Conservation (phyloP, 2,888 invertebrate species). For the Oscheius sp. region DNA sequence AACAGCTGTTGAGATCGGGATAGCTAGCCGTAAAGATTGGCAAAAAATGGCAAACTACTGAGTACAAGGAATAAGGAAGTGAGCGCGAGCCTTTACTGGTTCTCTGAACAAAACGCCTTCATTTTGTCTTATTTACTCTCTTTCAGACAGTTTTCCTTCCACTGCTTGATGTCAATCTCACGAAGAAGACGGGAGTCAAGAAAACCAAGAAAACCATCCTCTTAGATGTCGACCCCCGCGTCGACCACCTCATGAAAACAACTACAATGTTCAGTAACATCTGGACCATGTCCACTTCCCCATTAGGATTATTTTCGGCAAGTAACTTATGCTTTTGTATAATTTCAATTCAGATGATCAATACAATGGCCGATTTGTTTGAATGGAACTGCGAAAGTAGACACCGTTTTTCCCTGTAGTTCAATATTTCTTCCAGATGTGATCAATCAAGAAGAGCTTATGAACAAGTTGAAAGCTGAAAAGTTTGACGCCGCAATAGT, state of each 20-base stretch:
- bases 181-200: constrained; percentile 10
- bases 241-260: constrained; percentile 8
- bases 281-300: constrained; percentile 21
- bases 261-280: constrained; percentile 14
- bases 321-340: not conserved
- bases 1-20: no score
- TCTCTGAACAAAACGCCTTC: not conserved
- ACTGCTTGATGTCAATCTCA: constrained; percentile 2
- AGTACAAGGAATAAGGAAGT: no score
- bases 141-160: constrained; percentile 26
- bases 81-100: no score
- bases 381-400: constrained; percentile 17
- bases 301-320: not conserved
- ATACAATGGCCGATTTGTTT: constrained; percentile 12
- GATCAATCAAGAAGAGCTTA: constrained; percentile 20
- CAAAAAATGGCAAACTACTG: no score
- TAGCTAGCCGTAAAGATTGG: no score
- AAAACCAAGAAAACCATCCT: constrained; percentile 25
- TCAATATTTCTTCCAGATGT: constrained; percentile 4
- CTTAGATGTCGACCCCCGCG: constrained; percentile 14
- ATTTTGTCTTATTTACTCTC: not conserved
- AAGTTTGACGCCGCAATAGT: constrained; percentile 34
- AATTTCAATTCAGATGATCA: constrained; percentile 9
- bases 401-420: not conserved
- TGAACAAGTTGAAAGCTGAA: constrained; percentile 11